Base-by-base conservation (phyloP, 92 coral and sea anemone species). In the Epizoanthus illoricatus region DNA sequence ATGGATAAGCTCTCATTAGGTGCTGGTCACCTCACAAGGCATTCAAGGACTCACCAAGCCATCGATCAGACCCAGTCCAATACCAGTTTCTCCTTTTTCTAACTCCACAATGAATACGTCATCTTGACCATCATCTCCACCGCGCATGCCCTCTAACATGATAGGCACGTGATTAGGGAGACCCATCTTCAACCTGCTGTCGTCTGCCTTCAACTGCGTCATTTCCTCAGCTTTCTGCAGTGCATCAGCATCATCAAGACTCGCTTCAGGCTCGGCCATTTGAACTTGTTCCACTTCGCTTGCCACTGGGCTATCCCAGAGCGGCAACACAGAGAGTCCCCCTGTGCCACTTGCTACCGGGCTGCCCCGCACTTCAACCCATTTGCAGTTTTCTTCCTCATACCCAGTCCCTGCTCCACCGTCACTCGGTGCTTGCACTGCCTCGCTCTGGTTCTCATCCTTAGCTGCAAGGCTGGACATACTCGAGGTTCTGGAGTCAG, bases 41-140 rank as follows among this genome's bases (percentile, higher is more conserved):
- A 39, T 39, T 52, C 23, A 68, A 7, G 57, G 24, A 5, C 97
- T 82, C 68, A 97, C 99, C 98, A 97, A 69, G 15, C 99, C 99
- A 85, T 97, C 99, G 56, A 97, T 97, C 45, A 97, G 85, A 33
- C 99, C 99, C 76, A 97, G 89, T 4, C 99, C 99, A 60, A 97
- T 94, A 65, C 99, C 97, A 55, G 93, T 74, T 54, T 76, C 90
- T 10, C 85, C 94, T 74, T 90, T 90, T 23, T 91, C 93, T 82
- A 97, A 79, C 89, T 97, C 99, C 12, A 97, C 99, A 74, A 97
- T 92, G 47, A 97, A 97, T 76, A 97, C 99, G 85, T 97, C 99
- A 91, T 97, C 99, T 60, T 97, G 97, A 8, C 91, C 85, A 81
- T 97, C 99, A 84, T 90, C 90, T 17, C 87, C 93, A 55, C 89